Base-by-base conservation (phyloP, 2,113 vertebrate genomes). In the Camelus dromedarius region DNA sequence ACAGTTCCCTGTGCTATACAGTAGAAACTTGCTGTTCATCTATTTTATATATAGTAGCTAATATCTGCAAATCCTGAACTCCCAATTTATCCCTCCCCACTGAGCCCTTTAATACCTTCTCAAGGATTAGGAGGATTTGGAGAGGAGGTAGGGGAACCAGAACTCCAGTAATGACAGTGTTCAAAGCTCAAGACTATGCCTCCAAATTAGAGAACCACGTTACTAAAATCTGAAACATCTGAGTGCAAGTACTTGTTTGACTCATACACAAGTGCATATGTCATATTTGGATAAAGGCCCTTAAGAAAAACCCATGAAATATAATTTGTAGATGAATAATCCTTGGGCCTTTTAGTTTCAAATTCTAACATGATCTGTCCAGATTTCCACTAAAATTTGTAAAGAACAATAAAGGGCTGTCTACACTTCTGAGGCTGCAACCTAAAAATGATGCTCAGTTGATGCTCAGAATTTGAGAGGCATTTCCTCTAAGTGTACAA, bases 361-460 rank as follows among this genome's bases (percentile, higher is more conserved):
- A 35, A 35, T 76, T 94, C 32, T 70, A 64, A 80, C n/a, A 72
- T 46, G 20, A 72, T 52, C 26, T 91, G 16, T 81, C 30, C 19
- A 94, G 70, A 62, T 14, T 75, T n/a, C 19, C 48, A 76, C 77
- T 77, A 81, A 76, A 88, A 81, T 92, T 83, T 93, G 22, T 48
- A 84, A 92, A 72, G 4, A 46, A 75, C 58, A 4, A 8, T n/a
- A 69, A 76, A 88, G 73, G 8, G 38, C 86, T 79, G 10, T 60
- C 7, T 32, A 42, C 9, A 60, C 28, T 79, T 89, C 73, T 3
- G 8, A 79, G 14, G 79, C 50, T 81, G 3, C n/a, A n/a, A 66
- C 5, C 35, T 30, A 64, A 83, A 76, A 80, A 86, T 4, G 6
- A 35, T 15, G 38, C 54, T 42, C 32, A 1, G 80, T 12, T 91